Evolutionary conservation across 1,140 invertebrate genomes (phyloP).

Genomic region (Papilio helenus): DNA sequence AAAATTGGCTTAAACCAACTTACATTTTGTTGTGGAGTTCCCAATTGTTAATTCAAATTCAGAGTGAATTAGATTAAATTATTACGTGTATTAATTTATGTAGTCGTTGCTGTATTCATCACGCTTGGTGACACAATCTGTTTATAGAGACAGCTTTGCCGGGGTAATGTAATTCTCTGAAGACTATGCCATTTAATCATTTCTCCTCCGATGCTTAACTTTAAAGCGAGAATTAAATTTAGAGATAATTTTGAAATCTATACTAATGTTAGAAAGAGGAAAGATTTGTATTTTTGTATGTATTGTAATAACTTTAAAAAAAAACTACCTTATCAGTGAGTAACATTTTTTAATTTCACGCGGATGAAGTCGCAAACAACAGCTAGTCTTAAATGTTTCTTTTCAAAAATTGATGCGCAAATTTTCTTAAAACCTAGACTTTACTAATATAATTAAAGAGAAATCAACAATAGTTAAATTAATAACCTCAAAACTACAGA

Average conservation of each 20-base stretch:
- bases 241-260: not conserved
- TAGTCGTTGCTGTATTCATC: not conserved
- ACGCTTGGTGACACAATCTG: slow-evolving; percentile 26
- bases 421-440: too few relatives aligned
- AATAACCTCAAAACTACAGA: too few relatives aligned
- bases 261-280: too few relatives aligned
- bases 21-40: slow-evolving; percentile 6
- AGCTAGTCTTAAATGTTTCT: too few relatives aligned
- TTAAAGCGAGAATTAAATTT: not conserved
- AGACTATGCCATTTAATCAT: not conserved
- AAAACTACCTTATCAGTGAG: too few relatives aligned
- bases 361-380: too few relatives aligned
- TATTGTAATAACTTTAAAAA: too few relatives aligned
- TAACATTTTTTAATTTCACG: too few relatives aligned
- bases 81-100: slow-evolving; percentile 18
- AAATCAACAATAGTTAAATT: too few relatives aligned
- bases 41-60: slow-evolving; percentile 9
- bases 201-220: not conserved
- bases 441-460: too few relatives aligned
- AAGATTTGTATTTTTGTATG: too few relatives aligned
- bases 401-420: too few relatives aligned
- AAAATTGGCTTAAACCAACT: not conserved
- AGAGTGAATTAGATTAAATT: slow-evolving; percentile 3
- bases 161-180: slow-evolving; percentile 7
- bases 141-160: slow-evolving; percentile 30